Evolutionary conservation across 2,888 invertebrate species (phyloP).

Genomic region (Sarcophaga caerulescens): DNA sequence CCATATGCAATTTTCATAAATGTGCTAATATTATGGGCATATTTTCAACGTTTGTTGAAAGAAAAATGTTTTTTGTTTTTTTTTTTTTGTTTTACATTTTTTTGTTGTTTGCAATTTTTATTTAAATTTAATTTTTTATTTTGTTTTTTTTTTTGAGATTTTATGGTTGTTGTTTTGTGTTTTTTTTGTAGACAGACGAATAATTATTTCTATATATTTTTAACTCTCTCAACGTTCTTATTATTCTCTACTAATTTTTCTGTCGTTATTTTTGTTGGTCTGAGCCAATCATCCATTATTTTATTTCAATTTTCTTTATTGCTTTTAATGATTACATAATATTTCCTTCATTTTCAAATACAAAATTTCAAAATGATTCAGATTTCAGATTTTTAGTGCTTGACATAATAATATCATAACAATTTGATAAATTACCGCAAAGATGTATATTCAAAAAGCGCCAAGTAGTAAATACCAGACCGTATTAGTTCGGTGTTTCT

Average conservation of each 20-base stretch:
- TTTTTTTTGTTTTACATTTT: neutral
- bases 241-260: neutral
- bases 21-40: constrained; percentile 67
- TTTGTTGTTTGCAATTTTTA: constrained; percentile 26
- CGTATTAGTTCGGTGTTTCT: too few species aligned
- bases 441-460: too few species aligned
- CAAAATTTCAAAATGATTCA: too few species aligned
- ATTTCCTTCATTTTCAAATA: too few species aligned
- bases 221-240: constrained; percentile 21
- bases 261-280: neutral
- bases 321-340: neutral
- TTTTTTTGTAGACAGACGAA: constrained; percentile 33
- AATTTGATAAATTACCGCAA: too few species aligned
- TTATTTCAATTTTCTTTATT: neutral
- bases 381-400: too few species aligned
- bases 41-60: constrained; percentile 41
- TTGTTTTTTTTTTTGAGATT: constrained; percentile 35
- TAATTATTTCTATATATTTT: constrained; percentile 51
- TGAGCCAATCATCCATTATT: too few species aligned
- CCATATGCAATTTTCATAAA: constrained; percentile 67
- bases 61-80: neutral
- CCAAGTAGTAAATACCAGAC: too few species aligned
- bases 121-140: constrained; percentile 54
- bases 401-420: too few species aligned
- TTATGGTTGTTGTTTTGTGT: neutral